Evolutionary conservation across 2,888 invertebrate genomes (phyloP).

Genomic region (Argyra leucocephala): DNA sequence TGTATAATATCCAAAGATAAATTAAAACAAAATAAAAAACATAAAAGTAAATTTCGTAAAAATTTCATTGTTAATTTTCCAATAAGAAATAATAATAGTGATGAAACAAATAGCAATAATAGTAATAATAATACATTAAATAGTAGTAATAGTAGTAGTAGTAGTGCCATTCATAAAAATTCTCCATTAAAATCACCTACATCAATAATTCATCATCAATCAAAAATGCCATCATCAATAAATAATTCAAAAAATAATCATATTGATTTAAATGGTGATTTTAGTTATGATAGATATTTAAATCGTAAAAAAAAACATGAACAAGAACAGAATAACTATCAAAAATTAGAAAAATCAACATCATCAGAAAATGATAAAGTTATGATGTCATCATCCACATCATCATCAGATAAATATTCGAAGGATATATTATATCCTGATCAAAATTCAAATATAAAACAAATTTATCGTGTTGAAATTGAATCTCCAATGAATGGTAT

Average conservation of each 20-base stretch:
- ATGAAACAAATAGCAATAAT: not conserved
- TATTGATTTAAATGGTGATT: conserved; percentile 30
- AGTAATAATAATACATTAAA: not conserved
- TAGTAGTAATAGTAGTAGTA: no score
- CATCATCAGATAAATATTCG: conserved; percentile 15
- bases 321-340: conserved; percentile 25
- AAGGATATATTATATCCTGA: conserved; percentile 5
- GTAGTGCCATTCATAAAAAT: not conserved
- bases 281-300: conserved; percentile 39
- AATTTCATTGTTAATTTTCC: not conserved
- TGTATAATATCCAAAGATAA: conserved; percentile 9
- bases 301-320: conserved; percentile 33
- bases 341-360: conserved; percentile 13
- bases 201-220: not conserved
- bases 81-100: not conserved
- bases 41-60: not conserved
- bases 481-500: conserved; percentile 39
- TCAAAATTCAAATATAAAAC: conserved; percentile 32
- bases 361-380: conserved; percentile 30
- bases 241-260: conserved; percentile 20
- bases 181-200: not conserved
- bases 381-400: no score
- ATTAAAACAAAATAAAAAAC: not conserved
- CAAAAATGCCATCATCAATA: conserved; percentile 14
- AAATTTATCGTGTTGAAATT: conserved; percentile 42